Conservation (phyloP, 2,888 invertebrate species). For the Ligdia adustata region DNA sequence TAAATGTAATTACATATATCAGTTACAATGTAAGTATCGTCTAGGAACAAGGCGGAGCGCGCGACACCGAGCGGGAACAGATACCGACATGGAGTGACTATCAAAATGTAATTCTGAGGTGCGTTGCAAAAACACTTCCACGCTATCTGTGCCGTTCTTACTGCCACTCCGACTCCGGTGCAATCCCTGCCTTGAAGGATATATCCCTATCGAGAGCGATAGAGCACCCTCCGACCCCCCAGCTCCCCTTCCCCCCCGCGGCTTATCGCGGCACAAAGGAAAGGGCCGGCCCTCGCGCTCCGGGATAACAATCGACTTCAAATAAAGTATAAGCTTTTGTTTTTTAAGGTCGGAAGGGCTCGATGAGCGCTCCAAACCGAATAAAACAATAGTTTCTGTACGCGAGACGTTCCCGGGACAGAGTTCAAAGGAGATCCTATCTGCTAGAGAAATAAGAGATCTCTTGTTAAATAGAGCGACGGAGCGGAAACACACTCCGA, state of each 20-base stretch:
- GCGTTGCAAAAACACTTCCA: constrained; percentile 18
- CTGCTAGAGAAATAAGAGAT: constrained; percentile 25
- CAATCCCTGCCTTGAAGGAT: constrained; percentile 46
- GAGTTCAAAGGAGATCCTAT: constrained; percentile 27
- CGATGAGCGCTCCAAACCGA: constrained; percentile 27
- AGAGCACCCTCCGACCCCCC: constrained; percentile 4
- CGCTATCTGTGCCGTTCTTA: constrained; percentile 37
- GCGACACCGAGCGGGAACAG: too few species aligned
- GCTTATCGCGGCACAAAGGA: constrained; percentile 51
- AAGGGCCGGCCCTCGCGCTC: constrained; percentile 32
- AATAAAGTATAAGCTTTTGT: constrained; percentile 55
- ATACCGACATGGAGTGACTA: too few species aligned
- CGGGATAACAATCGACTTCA: constrained; percentile 50
- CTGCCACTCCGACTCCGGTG: constrained; percentile 31
- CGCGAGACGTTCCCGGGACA: constrained; percentile 16
- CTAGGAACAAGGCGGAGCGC: too few species aligned
- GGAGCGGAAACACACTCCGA: too few species aligned
- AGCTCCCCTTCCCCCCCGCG: constrained; percentile 14
- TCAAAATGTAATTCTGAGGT: constrained; percentile 12
- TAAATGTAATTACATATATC: too few species aligned
- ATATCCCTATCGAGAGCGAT: constrained; percentile 38
- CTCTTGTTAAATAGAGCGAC: constrained; percentile 26
- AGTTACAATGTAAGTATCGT: too few species aligned
- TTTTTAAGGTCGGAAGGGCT: constrained; percentile 39
- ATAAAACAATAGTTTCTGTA: constrained; percentile 37